phyloP scores from a whole-genome alignment of 1,140 invertebrate species.

The Drosophila mauritiana region DNA sequence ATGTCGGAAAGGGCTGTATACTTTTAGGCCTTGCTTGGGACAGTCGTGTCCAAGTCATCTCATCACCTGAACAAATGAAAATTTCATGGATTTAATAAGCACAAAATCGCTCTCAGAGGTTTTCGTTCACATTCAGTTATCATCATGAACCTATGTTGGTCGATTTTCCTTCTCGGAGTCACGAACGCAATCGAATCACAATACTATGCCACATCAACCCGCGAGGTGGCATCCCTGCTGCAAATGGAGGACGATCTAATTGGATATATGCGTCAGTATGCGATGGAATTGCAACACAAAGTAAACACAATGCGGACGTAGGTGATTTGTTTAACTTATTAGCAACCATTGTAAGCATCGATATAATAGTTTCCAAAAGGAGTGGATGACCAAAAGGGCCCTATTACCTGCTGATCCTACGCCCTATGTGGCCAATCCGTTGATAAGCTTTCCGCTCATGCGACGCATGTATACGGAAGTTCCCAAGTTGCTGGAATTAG shows the following conservation, averaged over 20 bases:
- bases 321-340: not conserved
- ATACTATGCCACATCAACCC: constrained; percentile 38
- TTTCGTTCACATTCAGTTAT: not conserved
- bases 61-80: constrained; percentile 5
- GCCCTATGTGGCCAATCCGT: constrained; percentile 40
- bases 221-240: constrained; percentile 15
- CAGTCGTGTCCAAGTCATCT: not conserved
- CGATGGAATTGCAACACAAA: constrained; percentile 14
- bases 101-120: not conserved
- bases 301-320: constrained; percentile 11
- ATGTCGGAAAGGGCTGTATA: not conserved
- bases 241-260: constrained; percentile 48
- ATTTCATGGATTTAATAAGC: not conserved
- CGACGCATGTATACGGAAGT: constrained; percentile 52
- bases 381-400: constrained; percentile 2
- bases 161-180: constrained; percentile 15
- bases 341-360: not conserved
- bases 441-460: constrained; percentile 49
- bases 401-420: constrained; percentile 3
- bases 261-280: constrained; percentile 18
- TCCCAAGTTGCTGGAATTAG: constrained; percentile 6
- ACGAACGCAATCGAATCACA: not conserved
- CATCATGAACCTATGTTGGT: not conserved
- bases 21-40: not conserved
- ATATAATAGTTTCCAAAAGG: constrained; percentile 8